Evolutionary conservation across 2,888 invertebrate species (phyloP), one percentile per base, ranked within the genome.

Genomic region (Rosalia funebris): DNA sequence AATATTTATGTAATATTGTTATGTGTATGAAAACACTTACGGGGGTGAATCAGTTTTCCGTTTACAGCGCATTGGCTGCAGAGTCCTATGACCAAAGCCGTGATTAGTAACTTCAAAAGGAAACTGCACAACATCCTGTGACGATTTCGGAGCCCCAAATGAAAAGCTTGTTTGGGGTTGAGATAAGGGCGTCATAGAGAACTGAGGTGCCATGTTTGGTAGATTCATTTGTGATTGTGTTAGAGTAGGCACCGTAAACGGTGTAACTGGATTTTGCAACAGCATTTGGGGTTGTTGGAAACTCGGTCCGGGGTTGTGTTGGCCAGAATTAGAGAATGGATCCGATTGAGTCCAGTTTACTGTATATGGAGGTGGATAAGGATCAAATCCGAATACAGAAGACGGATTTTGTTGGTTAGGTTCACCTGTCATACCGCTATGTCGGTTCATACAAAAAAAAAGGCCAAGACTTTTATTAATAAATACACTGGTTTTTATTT

Each of bases 11-110:
- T n/a, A n/a, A n/a, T n/a, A n/a, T n/a, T n/a, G n/a, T n/a, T n/a
- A n/a, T n/a, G n/a, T n/a, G n/a, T n/a, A n/a, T n/a, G n/a, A n/a
- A n/a, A 11, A n/a, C 31, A 79, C 79, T 78, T 78, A 81, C 80
- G 75, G 68, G 55, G 79, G 79, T 34, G 78, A 76, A 31, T 79
- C 77, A 0, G 76, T 79, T 75, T 81, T 81, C 56, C 81, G 63
- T 67, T 81, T 81, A 46, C 74, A 76, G 14, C 75, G 57, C 16
- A 72, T 44, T 4, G 67, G 32, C 12, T 54, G 62, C 11, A 57
- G 16, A 12, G 54, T 57, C 12, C 55, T 56, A 31, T 64, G 41
- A 7, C 60, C 62, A 39, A 60, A 67, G 10, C 56, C 65, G 47
- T 57, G 44, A 41, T 55, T 63, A 11, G 46, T 59, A 15, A 44